These are phyloP conservation scores for Drymonia ruficornis DNA, from an alignment of 2,888 invertebrate species.

Conservation along the genomic window DNA sequence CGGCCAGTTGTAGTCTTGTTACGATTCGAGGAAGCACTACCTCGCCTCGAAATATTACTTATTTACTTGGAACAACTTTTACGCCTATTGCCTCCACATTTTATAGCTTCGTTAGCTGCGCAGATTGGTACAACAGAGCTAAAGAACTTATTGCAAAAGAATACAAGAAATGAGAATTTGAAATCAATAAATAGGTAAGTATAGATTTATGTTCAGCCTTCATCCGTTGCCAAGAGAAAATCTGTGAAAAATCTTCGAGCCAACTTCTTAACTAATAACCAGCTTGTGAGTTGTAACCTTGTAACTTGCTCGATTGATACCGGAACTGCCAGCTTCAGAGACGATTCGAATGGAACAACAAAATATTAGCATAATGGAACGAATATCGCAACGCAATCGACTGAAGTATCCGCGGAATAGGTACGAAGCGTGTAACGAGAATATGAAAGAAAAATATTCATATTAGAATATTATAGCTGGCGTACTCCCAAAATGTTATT, in stretches of 20 bases:
- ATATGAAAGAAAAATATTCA: slow-evolving; percentile 16
- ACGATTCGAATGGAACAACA: slow-evolving; percentile 15
- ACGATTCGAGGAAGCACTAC: too few relatives aligned
- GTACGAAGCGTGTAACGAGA: slow-evolving; percentile 2
- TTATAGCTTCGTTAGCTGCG: too few relatives aligned
- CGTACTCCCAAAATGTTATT: slow-evolving; percentile 41
- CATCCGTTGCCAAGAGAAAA: background rate
- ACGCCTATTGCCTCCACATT: background rate
- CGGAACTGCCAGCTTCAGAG: slow-evolving; percentile 12
- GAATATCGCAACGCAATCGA: slow-evolving; percentile 16
- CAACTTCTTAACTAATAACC: background rate
- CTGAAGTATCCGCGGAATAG: slow-evolving; percentile 11
- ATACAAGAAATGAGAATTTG: too few relatives aligned
- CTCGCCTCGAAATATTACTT: too few relatives aligned
- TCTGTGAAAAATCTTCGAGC: background rate
- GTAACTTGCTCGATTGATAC: slow-evolving; percentile 7
- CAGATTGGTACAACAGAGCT: too few relatives aligned
- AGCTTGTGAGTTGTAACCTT: slow-evolving; percentile 9
- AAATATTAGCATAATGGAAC: slow-evolving; percentile 22
- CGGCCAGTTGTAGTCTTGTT: background rate
- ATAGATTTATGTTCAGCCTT: background rate
- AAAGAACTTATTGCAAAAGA: too few relatives aligned
- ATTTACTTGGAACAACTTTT: background rate
- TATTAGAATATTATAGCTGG: slow-evolving; percentile 15
- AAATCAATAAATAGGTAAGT: too few relatives aligned